A percentile compares a stretch with the other conserved stretches of the same genome.
Evolutionary conservation across 1,140 invertebrate species (phyloP).

Genomic region (Nasonia giraulti): DNA sequence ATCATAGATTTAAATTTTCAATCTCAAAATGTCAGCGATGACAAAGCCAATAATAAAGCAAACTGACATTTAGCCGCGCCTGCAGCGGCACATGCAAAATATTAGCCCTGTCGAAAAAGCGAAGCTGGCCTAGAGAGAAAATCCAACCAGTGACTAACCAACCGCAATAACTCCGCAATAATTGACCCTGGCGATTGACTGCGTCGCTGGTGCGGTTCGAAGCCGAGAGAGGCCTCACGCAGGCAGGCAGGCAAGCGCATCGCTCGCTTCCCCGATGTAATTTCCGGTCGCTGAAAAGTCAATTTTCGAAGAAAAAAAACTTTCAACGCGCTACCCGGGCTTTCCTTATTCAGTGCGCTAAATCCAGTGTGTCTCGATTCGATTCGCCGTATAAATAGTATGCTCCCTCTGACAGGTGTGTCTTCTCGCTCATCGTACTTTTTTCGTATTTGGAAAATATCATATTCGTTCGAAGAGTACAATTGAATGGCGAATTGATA

Average conservation of each 20-base stretch:
- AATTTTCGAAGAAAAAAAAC: neutral
- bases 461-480: too few species aligned
- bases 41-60: neutral
- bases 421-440: too few species aligned
- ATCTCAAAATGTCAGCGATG: too few species aligned
- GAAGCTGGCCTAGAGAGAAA: neutral
- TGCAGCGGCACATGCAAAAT: too few species aligned
- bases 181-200: constrained; percentile 49
- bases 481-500: too few species aligned
- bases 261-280: neutral
- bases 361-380: constrained; percentile 12
- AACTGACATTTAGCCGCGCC: neutral
- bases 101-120: neutral
- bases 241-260: neutral
- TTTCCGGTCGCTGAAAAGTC: constrained; percentile 21
- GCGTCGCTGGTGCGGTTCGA: neutral
- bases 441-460: too few species aligned
- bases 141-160: neutral
- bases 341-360: neutral
- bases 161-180: constrained; percentile 47
- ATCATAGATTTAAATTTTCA: too few species aligned
- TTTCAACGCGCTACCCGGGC: neutral
- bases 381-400: constrained; percentile 10
- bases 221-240: neutral
- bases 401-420: neutral